Evolutionary conservation across 2,888 invertebrate species (phyloP), one percentile per base, ranked within the genome.

Genomic region (Agonopterix subpropinquella): DNA sequence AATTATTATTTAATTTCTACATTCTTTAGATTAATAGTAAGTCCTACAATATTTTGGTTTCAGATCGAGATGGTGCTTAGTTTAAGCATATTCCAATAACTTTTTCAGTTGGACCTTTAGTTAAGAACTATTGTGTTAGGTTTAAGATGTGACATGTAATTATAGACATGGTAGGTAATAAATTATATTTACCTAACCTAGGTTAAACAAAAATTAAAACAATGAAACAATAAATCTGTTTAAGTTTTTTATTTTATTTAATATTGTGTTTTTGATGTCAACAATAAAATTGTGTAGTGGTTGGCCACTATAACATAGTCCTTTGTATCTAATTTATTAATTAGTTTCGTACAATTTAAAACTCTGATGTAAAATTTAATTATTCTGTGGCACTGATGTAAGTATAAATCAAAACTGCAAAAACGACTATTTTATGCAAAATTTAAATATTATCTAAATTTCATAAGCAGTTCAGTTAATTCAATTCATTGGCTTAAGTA

Each of bases 241-340:
- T 79, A 69, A 67, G 58, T 64, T 77, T 64, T 77, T 75, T 72
- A 73, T 77, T 82, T 82, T 70, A 77, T 74, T 77, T 72, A 73
- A 73, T 73, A 75, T 80, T 73, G 58, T 59, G 56, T 73, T 76
- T 77, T 77, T 73, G 68, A 73, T 69, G 70, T 81, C 74, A 79
- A 79, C 75, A 81, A 76, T 72, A 67, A 61, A 64, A 70, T 62
- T 61, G 28, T 52, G 50, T 51, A 46, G 48, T 49, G 44, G 41
- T 47, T 44, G 48, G 41, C 41, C 39, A 39, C 28, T 39, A 39
- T 39, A 39, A 39, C 39, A 39, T 28, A 28, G 28, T 28, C 28
- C 28, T 28, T 28, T 28, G 5, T 28, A 7, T 28, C 7, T 28
- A 28, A 7, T 28, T 28, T 28, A 28, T 7, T 28, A 28, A 28